Conservation (phyloP, 1,140 invertebrate species). For the Leptopilina boulardi region DNA sequence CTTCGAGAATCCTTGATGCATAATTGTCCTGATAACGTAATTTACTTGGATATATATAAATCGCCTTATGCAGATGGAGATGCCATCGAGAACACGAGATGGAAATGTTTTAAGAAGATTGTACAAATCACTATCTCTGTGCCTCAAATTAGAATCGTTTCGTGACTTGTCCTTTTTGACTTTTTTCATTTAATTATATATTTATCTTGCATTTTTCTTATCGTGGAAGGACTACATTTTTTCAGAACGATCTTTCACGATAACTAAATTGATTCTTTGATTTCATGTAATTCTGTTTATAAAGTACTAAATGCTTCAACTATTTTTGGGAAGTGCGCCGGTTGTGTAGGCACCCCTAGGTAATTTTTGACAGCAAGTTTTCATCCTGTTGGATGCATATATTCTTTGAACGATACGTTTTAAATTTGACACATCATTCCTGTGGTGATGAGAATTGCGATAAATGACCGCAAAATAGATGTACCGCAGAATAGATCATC, state of each 20-base stretch:
- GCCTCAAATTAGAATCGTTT: not conserved
- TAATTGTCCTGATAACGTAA: slow-evolving; percentile 33
- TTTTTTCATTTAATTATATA: too few relatives aligned
- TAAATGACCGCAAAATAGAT: slow-evolving; percentile 15
- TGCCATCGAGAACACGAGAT: slow-evolving; percentile 1
- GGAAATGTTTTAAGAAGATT: not conserved
- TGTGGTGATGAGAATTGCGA: slow-evolving; percentile 3
- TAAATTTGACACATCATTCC: not conserved
- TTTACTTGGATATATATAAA: slow-evolving; percentile 20
- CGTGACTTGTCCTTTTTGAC: too few relatives aligned
- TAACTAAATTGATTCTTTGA: too few relatives aligned
- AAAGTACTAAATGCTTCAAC: too few relatives aligned
- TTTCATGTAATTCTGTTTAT: too few relatives aligned
- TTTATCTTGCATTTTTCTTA: too few relatives aligned
- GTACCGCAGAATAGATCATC: slow-evolving; percentile 26
- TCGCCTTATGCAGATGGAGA: slow-evolving; percentile 13
- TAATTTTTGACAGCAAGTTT: too few relatives aligned
- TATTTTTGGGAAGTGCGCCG: too few relatives aligned
- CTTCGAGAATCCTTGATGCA: slow-evolving; percentile 4
- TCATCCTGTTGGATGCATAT: too few relatives aligned
- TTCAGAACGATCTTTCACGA: too few relatives aligned
- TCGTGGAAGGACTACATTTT: too few relatives aligned
- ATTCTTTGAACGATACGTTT: not conserved
- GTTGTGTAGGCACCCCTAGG: too few relatives aligned
- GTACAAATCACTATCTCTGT: not conserved